A percentile compares a stretch with the other conserved stretches of the same genome.
Conservation (phyloP, 2,888 invertebrate species). For the Idaea biselata region DNA sequence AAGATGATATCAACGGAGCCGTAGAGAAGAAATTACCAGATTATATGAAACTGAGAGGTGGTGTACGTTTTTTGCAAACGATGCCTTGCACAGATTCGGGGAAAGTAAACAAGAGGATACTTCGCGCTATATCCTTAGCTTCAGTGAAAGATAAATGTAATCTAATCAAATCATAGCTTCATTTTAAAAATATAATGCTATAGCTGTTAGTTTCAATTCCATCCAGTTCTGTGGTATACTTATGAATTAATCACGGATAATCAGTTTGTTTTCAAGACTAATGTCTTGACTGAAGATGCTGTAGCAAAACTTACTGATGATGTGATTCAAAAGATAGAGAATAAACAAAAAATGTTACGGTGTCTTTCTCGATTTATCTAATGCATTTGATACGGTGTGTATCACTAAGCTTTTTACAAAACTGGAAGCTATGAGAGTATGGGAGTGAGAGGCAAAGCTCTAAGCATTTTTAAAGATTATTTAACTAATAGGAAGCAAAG, state of each 20-base stretch:
- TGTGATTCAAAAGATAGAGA: background rate
- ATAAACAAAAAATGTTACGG: background rate
- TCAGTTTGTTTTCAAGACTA: background rate
- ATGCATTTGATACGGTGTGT: background rate
- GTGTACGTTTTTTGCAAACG: no score
- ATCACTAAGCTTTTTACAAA: background rate
- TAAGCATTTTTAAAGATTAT: conserved; percentile 5
- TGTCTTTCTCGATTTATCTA: background rate
- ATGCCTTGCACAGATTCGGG: no score
- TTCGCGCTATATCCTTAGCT: no score
- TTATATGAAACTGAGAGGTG: no score
- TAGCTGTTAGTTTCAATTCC: no score
- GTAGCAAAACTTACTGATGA: background rate
- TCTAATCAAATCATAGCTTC: background rate
- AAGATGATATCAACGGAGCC: no score
- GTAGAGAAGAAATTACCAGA: no score
- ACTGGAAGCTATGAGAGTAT: background rate
- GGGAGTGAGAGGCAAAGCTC: background rate
- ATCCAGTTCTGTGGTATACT: no score
- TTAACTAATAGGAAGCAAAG: conserved; percentile 6
- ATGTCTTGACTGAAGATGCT: background rate
- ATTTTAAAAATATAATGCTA: no score
- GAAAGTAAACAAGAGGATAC: no score
- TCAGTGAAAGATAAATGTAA: no score
- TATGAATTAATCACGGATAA: background rate